A percentile compares a stretch with the other conserved stretches of the same genome.
Conservation (phyloP, 2,113 vertebrate genomes). For the Rhizomys pruinosus region DNA sequence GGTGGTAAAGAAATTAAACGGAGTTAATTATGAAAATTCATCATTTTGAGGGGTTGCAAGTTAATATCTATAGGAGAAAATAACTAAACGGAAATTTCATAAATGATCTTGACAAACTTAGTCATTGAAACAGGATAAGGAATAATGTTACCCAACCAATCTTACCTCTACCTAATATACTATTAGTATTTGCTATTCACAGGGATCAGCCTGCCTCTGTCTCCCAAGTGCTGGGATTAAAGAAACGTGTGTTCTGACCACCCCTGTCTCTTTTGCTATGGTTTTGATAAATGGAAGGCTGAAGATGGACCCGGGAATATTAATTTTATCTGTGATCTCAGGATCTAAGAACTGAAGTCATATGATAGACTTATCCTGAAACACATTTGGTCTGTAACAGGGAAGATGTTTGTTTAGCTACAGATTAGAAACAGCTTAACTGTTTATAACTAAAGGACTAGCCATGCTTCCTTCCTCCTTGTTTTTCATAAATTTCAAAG, state of each 20-base stretch:
- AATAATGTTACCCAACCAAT: background rate
- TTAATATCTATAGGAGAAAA: background rate
- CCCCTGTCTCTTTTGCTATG: background rate
- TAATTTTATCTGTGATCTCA: background rate
- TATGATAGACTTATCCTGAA: background rate
- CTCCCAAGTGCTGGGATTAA: too few relatives aligned
- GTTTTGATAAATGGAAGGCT: background rate
- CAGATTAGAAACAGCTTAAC: background rate
- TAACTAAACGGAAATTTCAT: background rate
- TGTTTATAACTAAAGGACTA: background rate
- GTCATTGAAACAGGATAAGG: background rate
- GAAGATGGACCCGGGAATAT: background rate
- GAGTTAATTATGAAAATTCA: background rate
- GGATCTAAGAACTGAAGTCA: slow-evolving; percentile 38
- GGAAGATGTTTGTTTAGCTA: background rate
- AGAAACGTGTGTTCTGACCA: too few relatives aligned
- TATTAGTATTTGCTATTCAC: background rate
- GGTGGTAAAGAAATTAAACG: slow-evolving; percentile 14
- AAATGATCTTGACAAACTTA: background rate
- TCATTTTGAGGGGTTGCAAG: background rate
- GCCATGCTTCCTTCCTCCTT: background rate
- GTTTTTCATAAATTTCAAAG: background rate
- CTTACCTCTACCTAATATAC: background rate
- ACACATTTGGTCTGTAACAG: background rate
- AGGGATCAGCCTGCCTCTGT: too few relatives aligned